Evolutionary conservation across 2,113 vertebrate species (phyloP), one percentile per base, ranked within the genome.

Genomic region (Rhinolophus ferrumequinum): DNA sequence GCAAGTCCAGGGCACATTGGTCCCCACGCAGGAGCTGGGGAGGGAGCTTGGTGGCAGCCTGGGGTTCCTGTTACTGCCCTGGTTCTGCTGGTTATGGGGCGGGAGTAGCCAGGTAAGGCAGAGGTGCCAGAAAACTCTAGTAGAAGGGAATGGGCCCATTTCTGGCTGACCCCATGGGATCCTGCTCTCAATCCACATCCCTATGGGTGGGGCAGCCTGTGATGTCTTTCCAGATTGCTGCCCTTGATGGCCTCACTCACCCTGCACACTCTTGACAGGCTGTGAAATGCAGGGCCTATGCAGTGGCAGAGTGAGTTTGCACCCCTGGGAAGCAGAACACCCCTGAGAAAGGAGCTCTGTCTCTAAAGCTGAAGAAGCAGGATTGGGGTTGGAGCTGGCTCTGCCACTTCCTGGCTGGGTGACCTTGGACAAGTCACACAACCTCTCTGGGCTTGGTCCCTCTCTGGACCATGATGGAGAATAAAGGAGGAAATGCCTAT

Each of bases 41-140:
- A 33, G 28, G 41, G 38, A 15, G 16, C 30, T 13, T 56, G 3
- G 35, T 60, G 41, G 30, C 41, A n/a, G 64, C 82, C 62, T n/a
- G 15, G 33, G 19, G 3, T 33, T 76, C 80, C 3, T 2, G 0
- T 10, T 1, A 0, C 80, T 72, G 64, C 7, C 30, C n/a, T 35
- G 15, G 13, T 58, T 62, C 60, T 70, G 22, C 22, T n/a, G 16
- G 5, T 30, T 21, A 14, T 1, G 8, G 47, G 41, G 30, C 66
- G 41, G 66, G 21, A 73, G 56, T 3, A 14, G 9, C 38, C 72
- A 79, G 58, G 58, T 3, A 13, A 62, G n/a, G 66, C 64, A 56
- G 81, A 75, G 1, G 52, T 14, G 75, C 19, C 73, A 18, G 12
- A 33, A 52, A 22, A 60, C 7, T 0, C 75, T 0, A 4, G 22